phyloP scores from a whole-genome alignment of 1,140 invertebrate species.

The Chionoecetes opilio region DNA sequence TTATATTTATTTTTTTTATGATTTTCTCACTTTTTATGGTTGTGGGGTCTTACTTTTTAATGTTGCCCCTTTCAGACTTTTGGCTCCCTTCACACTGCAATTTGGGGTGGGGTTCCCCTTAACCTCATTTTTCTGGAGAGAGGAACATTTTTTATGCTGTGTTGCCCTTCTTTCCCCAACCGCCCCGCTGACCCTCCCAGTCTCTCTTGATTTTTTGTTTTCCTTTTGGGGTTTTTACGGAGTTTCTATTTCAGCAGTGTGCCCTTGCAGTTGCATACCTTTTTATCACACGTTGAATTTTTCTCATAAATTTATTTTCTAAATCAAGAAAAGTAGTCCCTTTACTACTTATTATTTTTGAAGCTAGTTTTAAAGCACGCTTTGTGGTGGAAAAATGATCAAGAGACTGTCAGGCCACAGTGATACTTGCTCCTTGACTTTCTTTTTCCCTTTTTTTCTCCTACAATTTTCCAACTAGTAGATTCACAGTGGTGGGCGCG shows the following conservation, averaged over 20 bases:
- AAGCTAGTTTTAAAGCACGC: neutral
- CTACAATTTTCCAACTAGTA: neutral
- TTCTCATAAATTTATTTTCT: neutral
- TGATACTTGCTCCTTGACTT: neutral
- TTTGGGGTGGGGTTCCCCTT: constrained; percentile 58
- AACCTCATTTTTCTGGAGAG: constrained; percentile 65
- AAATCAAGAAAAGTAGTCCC: neutral
- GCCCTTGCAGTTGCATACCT: constrained; percentile 34
- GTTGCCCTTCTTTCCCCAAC: constrained; percentile 47
- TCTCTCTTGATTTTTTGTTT: constrained; percentile 73
- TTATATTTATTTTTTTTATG: neutral
- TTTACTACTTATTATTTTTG: neutral
- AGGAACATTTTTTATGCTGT: constrained; percentile 60
- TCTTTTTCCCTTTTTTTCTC: neutral
- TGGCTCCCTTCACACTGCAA: constrained; percentile 68
- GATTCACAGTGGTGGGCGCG: too few species aligned
- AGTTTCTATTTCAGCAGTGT: constrained; percentile 21
- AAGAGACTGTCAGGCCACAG: neutral
- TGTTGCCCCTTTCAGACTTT: constrained; percentile 55
- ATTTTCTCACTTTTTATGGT: neutral
- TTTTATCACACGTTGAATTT: neutral
- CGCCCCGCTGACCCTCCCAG: constrained; percentile 50
- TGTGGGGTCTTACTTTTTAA: neutral
- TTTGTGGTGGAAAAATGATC: neutral
- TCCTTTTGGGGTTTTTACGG: constrained; percentile 44